Evolutionary conservation across 2,888 invertebrate genomes (phyloP).

Genomic region (Laothoe populi): DNA sequence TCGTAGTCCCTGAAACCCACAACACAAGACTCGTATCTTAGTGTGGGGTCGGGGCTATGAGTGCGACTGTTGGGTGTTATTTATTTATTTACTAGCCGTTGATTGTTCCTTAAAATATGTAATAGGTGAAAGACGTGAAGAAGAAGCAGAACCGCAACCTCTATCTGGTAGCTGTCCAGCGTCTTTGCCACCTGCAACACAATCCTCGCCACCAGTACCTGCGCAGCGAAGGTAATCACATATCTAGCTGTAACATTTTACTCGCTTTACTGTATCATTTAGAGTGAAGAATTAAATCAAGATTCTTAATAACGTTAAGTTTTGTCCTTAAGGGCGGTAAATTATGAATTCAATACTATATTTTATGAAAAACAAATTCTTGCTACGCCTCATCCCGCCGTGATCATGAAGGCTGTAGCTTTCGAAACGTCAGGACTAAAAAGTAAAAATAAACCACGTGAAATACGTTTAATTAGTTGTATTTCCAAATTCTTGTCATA

Average conservation of each 20-base stretch:
- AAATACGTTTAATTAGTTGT: not conserved
- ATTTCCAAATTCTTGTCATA: not conserved
- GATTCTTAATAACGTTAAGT: no score
- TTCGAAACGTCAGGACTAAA: no score
- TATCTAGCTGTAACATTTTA: not conserved
- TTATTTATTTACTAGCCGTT: not conserved
- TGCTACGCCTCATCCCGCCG: no score
- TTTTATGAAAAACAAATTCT: no score
- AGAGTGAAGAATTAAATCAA: not conserved
- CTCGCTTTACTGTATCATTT: not conserved
- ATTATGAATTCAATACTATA: no score
- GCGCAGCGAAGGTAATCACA: conserved; percentile 77
- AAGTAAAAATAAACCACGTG: no score
- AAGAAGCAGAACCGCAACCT: conserved; percentile 61
- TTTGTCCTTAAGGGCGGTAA: no score
- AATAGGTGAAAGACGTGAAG: conserved; percentile 69
- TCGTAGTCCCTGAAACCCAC: no score
- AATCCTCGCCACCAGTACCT: conserved; percentile 74
- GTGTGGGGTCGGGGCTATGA: no score
- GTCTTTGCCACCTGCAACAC: conserved; percentile 68
- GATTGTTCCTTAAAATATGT: not conserved
- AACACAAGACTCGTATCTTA: no score
- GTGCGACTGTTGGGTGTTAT: no score
- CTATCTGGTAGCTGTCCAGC: conserved; percentile 78
- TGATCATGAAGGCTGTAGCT: no score